Evolutionary conservation across 2,888 invertebrate genomes (phyloP), one percentile per base, ranked within the genome.

Genomic region (Diploptera punctata): DNA sequence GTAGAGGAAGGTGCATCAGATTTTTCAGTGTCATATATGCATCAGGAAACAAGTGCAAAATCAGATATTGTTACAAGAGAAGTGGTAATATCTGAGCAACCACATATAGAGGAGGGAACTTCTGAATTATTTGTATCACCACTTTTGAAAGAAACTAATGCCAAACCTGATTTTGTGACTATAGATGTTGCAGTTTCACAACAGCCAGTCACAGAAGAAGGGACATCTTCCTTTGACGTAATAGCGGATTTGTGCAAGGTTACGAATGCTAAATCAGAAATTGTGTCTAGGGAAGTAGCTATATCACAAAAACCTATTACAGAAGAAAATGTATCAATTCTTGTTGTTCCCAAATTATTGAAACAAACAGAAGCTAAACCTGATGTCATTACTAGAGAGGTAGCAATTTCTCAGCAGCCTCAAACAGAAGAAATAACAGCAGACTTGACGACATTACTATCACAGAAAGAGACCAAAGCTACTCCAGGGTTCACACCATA

Each of bases 171-270:
- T 24, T 44, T 74, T 31, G 18, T 33, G 19, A 31, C 29, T 0
- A 29, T 31, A 38, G 69, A 70, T n/a, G 69, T 33, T 18, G 68
- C 72, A 4, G 43, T 62, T 44, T 65, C 71, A 16, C 44, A 72
- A 52, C 61, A 73, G 54, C 18, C 13, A 4, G n/a, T 57, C 2
- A 57, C 29, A 29, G 19, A 44, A 61, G 68, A 72, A 72, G 26
- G 16, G 33, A 24, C 57, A n/a, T 4, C 67, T n/a, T 10, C 18
- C 9, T 52, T 52, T 52, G 18, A 19, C 9, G 21, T 21, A 18
- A n/a, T n/a, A n/a, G 13, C 54, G 26, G 43, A n/a, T 24, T 24
- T 33, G 38, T 43, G 38, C 24, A 44, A 65, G 10, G 38, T 21
- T 5, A 29, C 29, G 9, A 26, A 38, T 2, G 65, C 65, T 21